These are phyloP conservation scores for Aepyceros melampus DNA, from an alignment of 2,113 vertebrate species.

Conservation along the genomic window DNA sequence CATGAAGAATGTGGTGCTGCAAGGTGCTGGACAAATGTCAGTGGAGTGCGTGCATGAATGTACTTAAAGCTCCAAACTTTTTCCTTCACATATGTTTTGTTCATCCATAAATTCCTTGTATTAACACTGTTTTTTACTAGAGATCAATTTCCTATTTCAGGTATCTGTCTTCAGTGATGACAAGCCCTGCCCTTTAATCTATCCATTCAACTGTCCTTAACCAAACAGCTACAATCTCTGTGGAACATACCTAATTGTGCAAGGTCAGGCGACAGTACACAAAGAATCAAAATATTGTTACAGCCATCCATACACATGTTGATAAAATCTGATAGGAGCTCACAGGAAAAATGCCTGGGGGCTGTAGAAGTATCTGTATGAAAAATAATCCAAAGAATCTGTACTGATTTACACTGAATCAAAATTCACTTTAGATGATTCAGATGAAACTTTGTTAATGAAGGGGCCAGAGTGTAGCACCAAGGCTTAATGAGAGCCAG, in stretches of 20 bases:
- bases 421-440: not conserved
- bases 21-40: not conserved
- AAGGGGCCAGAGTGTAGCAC: not conserved
- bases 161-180: not conserved
- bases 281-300: slow-evolving; percentile 9
- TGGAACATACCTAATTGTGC: not conserved
- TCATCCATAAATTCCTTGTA: not conserved
- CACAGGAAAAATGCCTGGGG: not conserved
- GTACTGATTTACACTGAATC: not conserved
- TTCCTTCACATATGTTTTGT: not conserved
- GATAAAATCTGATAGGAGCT: not conserved
- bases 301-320: not conserved
- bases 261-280: not conserved
- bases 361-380: not conserved
- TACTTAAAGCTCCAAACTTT: not conserved
- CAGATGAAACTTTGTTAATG: not conserved
- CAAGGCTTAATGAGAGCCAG: not conserved
- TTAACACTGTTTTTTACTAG: not conserved
- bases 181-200: not conserved
- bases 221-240: not conserved
- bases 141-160: slow-evolving; percentile 2
- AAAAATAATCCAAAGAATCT: not conserved
- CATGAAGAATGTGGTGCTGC: not conserved
- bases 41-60: not conserved
- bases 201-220: not conserved